Conservation (phyloP, 2,888 invertebrate species). For the Noctua pronuba region DNA sequence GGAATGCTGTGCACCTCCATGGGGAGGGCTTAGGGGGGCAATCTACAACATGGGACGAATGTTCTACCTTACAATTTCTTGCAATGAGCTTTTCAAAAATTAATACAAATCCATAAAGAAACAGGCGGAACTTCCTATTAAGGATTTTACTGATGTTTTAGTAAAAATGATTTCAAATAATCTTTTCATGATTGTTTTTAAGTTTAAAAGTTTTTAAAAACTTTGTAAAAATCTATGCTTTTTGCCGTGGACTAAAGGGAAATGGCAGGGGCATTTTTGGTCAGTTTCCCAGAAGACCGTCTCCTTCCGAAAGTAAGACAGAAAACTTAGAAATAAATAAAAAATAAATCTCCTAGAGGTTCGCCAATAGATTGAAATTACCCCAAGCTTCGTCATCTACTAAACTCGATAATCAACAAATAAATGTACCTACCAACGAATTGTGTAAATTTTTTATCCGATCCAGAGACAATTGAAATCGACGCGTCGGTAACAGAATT, state of each 20-base stretch:
- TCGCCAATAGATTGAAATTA: conserved; percentile 6
- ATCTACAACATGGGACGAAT: not conserved
- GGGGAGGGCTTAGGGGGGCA: conserved; percentile 8
- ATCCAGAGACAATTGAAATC: conserved; percentile 60
- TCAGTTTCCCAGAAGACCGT: not conserved
- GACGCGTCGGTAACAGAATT: conserved; percentile 66
- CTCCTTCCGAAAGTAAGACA: not conserved
- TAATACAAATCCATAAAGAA: not conserved
- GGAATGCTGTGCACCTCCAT: conserved; percentile 29
- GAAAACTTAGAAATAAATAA: not conserved
- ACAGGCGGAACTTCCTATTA: not conserved
- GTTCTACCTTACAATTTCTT: conserved; percentile 6
- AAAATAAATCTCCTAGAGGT: not conserved
- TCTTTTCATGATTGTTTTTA: not conserved
- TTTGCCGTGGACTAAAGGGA: not conserved
- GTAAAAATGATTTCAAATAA: not conserved
- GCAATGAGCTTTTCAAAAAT: conserved; percentile 9
- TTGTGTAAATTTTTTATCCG: conserved; percentile 54
- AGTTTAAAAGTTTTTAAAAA: not conserved
- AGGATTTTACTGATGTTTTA: not conserved
- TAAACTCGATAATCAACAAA: conserved; percentile 28
- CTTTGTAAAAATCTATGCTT: not conserved
- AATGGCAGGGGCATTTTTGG: not conserved
- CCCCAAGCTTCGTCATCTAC: conserved; percentile 12
- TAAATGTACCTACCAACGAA: conserved; percentile 53